Conservation (phyloP, 1,140 invertebrate species). For the Ceratoteleas bidentatus region DNA sequence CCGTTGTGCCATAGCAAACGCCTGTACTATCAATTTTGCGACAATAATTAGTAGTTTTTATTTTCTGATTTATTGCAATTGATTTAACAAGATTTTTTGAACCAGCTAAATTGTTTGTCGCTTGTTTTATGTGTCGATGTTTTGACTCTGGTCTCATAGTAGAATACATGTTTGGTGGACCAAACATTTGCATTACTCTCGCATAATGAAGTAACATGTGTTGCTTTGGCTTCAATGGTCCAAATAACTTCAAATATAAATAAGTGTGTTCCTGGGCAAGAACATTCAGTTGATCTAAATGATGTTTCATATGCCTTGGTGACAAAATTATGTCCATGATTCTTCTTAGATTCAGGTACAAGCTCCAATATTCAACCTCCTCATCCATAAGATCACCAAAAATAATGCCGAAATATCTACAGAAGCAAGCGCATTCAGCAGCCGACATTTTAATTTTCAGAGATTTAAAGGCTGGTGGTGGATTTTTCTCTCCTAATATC, state of each 20-base stretch:
- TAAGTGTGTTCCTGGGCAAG: constrained; percentile 2
- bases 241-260: not conserved
- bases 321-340: too few species aligned
- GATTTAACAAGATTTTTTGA: constrained; percentile 5
- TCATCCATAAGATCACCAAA: too few species aligned
- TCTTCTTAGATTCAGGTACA: too few species aligned
- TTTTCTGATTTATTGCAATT: not conserved
- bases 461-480: too few species aligned
- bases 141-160: constrained; percentile 3
- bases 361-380: too few species aligned
- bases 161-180: not conserved
- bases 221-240: not conserved
- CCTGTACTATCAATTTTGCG: not conserved
- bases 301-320: too few species aligned
- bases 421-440: too few species aligned
- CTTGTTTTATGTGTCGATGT: not conserved
- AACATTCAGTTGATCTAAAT: too few species aligned
- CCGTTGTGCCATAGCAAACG: not conserved
- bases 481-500: too few species aligned
- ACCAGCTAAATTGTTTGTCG: constrained; percentile 3
- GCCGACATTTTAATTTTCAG: too few species aligned
- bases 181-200: not conserved
- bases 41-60: not conserved
- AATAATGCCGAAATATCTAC: too few species aligned
- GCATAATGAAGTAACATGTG: not conserved